Conservation (phyloP, 2,797 vertebrate species). For the Thamnophis elegans region DNA sequence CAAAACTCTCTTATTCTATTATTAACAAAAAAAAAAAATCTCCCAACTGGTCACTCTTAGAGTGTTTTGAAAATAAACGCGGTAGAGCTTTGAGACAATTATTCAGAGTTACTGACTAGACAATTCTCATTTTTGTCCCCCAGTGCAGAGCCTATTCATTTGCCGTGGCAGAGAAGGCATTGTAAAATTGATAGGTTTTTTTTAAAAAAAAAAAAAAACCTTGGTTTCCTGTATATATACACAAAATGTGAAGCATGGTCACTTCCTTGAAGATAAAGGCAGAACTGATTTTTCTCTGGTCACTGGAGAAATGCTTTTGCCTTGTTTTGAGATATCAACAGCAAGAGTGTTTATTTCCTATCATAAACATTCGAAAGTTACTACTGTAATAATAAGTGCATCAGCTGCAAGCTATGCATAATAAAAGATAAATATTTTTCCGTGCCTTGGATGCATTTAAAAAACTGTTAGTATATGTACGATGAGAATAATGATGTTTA, state of each 20-base stretch:
- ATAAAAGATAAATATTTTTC: too few relatives aligned
- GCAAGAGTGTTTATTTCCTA: background rate
- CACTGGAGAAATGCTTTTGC: background rate
- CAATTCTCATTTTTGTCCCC: background rate
- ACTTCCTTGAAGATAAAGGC: background rate
- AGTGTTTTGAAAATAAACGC: background rate
- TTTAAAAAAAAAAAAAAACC: background rate
- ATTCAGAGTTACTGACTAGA: background rate
- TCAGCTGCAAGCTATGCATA: too few relatives aligned
- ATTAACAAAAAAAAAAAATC: background rate
- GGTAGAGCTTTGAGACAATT: background rate
- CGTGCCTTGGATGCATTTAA: background rate
- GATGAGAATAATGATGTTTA: too few relatives aligned
- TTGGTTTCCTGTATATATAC: background rate
- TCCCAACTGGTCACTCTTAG: background rate
- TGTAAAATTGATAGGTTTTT: background rate
- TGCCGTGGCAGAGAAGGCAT: too few relatives aligned
- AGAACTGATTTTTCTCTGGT: background rate
- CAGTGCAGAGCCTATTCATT: background rate
- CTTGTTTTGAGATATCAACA: background rate
- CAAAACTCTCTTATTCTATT: background rate
- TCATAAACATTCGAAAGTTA: background rate
- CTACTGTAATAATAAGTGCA: too few relatives aligned
- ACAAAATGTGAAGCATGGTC: background rate
- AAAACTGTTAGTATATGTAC: too few relatives aligned